Evolutionary conservation across 2,888 invertebrate genomes (phyloP), one percentile per base, ranked within the genome.

Genomic region (Linhomoeus sp.): DNA sequence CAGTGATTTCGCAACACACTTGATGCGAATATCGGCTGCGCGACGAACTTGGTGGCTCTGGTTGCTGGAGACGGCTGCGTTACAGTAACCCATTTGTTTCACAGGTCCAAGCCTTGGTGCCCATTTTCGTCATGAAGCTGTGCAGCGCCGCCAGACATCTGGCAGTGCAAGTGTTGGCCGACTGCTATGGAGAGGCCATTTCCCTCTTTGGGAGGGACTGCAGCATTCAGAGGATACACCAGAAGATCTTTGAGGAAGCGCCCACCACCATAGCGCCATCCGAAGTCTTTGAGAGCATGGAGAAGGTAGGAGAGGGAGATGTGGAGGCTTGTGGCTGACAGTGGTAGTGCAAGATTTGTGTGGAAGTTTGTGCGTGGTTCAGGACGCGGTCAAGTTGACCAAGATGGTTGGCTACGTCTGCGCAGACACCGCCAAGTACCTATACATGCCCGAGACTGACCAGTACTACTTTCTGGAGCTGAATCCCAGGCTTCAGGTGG

Each of bases 401-500:
- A 92, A 92, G 71, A 88, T 94, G 86, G 97, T 99, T 14, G 94
- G 94, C 1, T 97, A 97, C 68, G 88, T 92, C 3, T 87, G 87
- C 54, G 88, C 92, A 0, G 97, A 97, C 17, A 99, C 97, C 0
- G 94, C 99, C 9, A 97, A 97, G 64, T 99, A 99, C 66, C 73
- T 97, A 22, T 64, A 65, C 50, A 86, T 87, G 57, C 75, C 75
- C 0, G 63, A 66, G 14, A 57, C 56, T 7, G 84, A 86, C 1
- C 76, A 78, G 49, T 99, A 88, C 68, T 90, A 76, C 70, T 97
- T 99, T 74, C 73, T 97, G 61, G 97, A 97, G 68, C 72, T 97
- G 61, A 97, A 97, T 73, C 97, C 97, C 20, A 76, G 97, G 37
- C 77, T 97, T 46, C 90, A 90, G 70, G 61, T 61, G 39, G 43